These are phyloP conservation scores for Loriculus beryllinus DNA, from an alignment of 2,797 vertebrate species.

Conservation along the genomic window DNA sequence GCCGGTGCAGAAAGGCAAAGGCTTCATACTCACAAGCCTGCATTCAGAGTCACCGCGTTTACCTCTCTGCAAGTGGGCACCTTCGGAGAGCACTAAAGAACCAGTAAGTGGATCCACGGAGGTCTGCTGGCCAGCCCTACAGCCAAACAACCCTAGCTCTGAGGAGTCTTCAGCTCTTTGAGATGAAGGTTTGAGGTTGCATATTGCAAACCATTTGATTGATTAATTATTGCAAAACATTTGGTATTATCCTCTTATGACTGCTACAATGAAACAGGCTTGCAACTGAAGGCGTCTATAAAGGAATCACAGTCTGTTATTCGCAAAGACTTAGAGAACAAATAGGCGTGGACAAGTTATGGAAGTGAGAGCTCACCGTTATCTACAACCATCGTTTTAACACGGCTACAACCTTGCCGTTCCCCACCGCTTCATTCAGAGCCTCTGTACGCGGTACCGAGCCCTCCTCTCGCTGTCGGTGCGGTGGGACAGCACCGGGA, in stretches of 20 bases:
- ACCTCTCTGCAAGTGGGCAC: constrained; percentile 81
- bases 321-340: not conserved
- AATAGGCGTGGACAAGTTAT: not conserved
- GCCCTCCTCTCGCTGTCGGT: not conserved
- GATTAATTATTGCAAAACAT: no score
- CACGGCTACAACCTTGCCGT: not conserved
- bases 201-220: not conserved
- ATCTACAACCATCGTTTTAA: fast-evolving
- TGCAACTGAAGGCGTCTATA: not conserved
- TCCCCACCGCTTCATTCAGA: not conserved
- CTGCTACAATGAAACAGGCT: not conserved
- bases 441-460: not conserved
- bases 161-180: not conserved
- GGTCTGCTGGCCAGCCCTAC: constrained; percentile 80
- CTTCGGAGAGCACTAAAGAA: constrained; percentile 78
- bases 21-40: constrained; percentile 82
- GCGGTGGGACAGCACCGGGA: not conserved
- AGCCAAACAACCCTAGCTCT: not conserved
- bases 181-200: not conserved
- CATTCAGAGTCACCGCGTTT: constrained; percentile 81
- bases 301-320: not conserved
- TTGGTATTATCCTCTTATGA: not conserved
- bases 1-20: not conserved
- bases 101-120: constrained; percentile 81
- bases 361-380: not conserved